Evolutionary conservation across 2,797 vertebrate genomes (phyloP).

Genomic region (Xiphorhynchus erythropygius): DNA sequence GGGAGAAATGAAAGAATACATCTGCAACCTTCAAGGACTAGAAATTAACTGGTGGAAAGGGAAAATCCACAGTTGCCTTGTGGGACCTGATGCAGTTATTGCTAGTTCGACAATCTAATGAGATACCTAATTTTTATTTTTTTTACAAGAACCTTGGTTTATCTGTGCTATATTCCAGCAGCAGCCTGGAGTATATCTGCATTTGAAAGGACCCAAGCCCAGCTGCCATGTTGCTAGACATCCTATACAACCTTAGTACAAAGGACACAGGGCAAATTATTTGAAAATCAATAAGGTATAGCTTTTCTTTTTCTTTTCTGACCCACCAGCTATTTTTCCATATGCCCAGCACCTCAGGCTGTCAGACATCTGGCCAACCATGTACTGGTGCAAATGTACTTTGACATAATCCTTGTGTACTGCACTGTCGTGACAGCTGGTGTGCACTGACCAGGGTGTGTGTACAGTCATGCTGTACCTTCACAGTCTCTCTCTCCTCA

Average conservation of each 20-base stretch:
- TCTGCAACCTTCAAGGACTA: not conserved
- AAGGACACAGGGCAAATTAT: not conserved
- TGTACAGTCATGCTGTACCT: not conserved
- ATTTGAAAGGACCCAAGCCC: not conserved
- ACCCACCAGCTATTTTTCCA: not conserved
- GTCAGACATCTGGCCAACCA: not conserved
- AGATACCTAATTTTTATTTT: not conserved
- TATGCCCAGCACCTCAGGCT: not conserved
- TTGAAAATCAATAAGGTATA: not conserved
- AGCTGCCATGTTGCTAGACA: not conserved
- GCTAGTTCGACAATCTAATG: not conserved
- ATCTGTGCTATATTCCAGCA: not conserved
- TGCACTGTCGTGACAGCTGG: accelerated
- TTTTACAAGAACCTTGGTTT: not conserved
- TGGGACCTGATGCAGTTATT: not conserved
- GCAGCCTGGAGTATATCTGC: not conserved
- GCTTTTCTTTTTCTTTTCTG: not conserved
- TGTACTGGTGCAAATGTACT: not conserved
- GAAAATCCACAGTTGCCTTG: not conserved
- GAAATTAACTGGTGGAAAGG: not conserved
- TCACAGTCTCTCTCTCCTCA: not conserved
- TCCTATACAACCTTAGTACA: not conserved
- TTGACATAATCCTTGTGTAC: not conserved
- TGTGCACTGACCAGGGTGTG: not conserved
- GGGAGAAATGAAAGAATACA: not conserved